Evolutionary conservation across 2,888 invertebrate species (phyloP), one percentile per base, ranked within the genome.

Genomic region (Apamea monoglypha): DNA sequence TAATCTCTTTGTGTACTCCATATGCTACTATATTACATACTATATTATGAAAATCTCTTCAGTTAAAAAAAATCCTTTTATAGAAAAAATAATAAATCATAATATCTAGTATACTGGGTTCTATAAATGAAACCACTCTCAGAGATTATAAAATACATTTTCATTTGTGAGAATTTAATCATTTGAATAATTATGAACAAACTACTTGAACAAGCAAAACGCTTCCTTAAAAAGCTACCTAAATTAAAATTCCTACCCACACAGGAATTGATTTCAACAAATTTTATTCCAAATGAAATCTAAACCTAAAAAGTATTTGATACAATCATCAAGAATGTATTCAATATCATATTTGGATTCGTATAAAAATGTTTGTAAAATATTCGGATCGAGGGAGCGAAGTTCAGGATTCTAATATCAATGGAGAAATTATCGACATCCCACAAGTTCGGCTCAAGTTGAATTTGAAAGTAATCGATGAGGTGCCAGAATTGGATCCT

Each of bases 391-490:
- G 79, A 74, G 76, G 56, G 82, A 77, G 78, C 80, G 69, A 90
- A 90, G 80, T 90, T 90, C 71, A 76, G 71, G 74, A 84, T 85
- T 84, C 86, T 85, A 87, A 90, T 90, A 90, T 89, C 90, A 90
- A 90, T 91, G 84, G 84, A 81, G 89, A 88, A 90, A 90, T 90
- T 90, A 90, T 87, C 81, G 86, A 83, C 73, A 81, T 68, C 85
- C 85, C 84, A 78, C 86, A 90, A 85, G 78, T 86, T 83, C 76
- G 83, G 63, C 81, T 78, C 80, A 78, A 86, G 79, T 87, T 85
- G 80, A 88, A 90, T 90, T 88, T 84, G 88, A 89, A 91, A 91
- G 91, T 90, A 92, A 92, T 92, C 91, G 91, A 92, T 89, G 90
- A 91, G 90, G 90, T 91, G 90, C 87, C 87, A 89, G 82, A 80